Evolutionary conservation across 1,140 invertebrate genomes (phyloP).

Genomic region (Drosophila bocki): DNA sequence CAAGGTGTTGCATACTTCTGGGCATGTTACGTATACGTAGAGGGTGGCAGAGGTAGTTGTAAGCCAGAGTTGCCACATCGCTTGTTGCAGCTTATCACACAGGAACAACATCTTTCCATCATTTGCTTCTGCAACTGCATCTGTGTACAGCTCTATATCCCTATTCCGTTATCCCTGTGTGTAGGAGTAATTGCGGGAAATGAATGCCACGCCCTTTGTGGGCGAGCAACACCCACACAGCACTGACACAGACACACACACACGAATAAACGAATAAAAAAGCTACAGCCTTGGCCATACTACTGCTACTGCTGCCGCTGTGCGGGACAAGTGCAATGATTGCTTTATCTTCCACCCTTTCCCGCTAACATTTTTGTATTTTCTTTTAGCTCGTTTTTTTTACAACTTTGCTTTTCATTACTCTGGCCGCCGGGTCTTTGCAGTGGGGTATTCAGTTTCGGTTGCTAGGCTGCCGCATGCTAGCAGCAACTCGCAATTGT

Average conservation of each 20-base stretch:
- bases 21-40: conserved; percentile 49
- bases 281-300: conserved; percentile 45
- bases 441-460: conserved; percentile 30
- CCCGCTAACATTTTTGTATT: conserved; percentile 8
- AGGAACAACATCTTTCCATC: conserved; percentile 21
- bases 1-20: conserved; percentile 65
- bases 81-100: conserved; percentile 44
- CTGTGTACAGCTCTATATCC: conserved; percentile 20
- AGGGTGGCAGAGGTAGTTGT: conserved; percentile 12
- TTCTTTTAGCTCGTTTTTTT: conserved; percentile 48
- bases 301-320: conserved; percentile 20
- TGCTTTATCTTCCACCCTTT: conserved; percentile 62
- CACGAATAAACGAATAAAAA: conserved; percentile 37
- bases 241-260: conserved; percentile 11
- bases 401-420: conserved; percentile 72
- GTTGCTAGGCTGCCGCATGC: conserved; percentile 67
- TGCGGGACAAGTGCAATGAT: conserved; percentile 75
- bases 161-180: conserved; percentile 43
- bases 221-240: conserved; percentile 47
- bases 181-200: conserved; percentile 80
- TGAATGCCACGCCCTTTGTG: conserved; percentile 80
- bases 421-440: conserved; percentile 48
- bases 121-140: conserved; percentile 15
- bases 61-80: conserved; percentile 38
- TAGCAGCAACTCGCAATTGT: conserved; percentile 49